phyloP scores from a whole-genome alignment of 2,113 vertebrate genomes.

The Gadus macrocephalus region DNA sequence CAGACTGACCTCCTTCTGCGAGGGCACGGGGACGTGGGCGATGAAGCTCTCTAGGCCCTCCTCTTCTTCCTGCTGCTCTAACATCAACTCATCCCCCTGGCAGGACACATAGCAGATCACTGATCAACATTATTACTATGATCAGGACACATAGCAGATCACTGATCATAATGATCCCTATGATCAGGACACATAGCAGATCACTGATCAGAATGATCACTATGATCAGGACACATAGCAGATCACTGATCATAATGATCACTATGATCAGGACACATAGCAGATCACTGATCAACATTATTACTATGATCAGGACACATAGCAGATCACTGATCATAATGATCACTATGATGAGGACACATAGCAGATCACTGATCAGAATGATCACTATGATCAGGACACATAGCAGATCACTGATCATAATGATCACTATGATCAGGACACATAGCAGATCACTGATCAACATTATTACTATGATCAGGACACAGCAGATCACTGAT shows the following conservation, averaged over 20 bases:
- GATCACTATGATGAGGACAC: neutral
- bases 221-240: neutral
- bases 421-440: neutral
- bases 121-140: neutral
- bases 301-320: neutral
- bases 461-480: neutral
- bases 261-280: neutral
- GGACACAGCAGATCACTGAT: neutral
- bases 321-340: no score
- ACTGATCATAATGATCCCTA: no score
- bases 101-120: neutral
- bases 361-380: neutral
- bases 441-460: neutral
- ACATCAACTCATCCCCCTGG: conserved; percentile 75
- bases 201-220: neutral
- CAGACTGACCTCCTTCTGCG: conserved; percentile 86
- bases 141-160: neutral
- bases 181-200: neutral
- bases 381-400: neutral
- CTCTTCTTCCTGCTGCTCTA: conserved; percentile 74
- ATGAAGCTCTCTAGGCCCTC: conserved; percentile 86
- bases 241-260: neutral
- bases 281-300: no score
- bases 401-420: neutral
- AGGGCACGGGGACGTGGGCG: conserved; percentile 91